Base-by-base conservation (phyloP, 2,797 vertebrate genomes). In the Phyllotis vaccarum region DNA sequence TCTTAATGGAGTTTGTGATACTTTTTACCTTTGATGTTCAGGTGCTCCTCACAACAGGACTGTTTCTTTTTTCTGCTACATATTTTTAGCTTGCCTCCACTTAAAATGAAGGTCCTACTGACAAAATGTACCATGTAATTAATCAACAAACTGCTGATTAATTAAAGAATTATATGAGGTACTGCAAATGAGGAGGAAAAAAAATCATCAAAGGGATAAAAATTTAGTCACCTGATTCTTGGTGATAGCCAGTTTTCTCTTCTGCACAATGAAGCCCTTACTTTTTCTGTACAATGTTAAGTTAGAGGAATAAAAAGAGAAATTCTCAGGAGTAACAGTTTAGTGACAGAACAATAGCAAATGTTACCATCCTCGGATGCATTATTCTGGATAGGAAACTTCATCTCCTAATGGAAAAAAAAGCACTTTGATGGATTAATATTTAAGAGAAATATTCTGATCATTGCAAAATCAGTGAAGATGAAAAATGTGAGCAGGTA, bases 321-420 rank as follows among this genome's bases (percentile, higher is more conserved):
- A 74, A 92, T 68, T 14, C 54, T 88, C 64, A 43, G 19, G 40
- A 92, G 54, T n/a, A 96, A 24, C 34, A 74, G n/a, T 58, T 27
- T 62, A 89, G 22, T 89, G 34, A 40, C 0, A 0, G 90, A 94
- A 96, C 91, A 96, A 90, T 13, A 94, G 8, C 13, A 64, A 62
- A 92, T 90, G 79, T 80, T n/a, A 87, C 86, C 68, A 62, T 96
- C 93, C 80, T 97, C 92, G 80, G 58, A 52, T 75, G 89, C 46
- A 52, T 31, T 97, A 97, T 93, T 37, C 49, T 75, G 85, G n/a
- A 19, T 78, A 78, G 94, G 56, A 97, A 95, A 96, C 86, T 49
- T 96, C 76, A 95, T 92, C 54, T 27, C 16, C 76, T 96, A 97
- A 98, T 93, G 92, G 97, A 97, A 98, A 97, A 93, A 98, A 98